Base-by-base conservation (phyloP, 2,797 vertebrate genomes). In the Coregonus ussuriensis region DNA sequence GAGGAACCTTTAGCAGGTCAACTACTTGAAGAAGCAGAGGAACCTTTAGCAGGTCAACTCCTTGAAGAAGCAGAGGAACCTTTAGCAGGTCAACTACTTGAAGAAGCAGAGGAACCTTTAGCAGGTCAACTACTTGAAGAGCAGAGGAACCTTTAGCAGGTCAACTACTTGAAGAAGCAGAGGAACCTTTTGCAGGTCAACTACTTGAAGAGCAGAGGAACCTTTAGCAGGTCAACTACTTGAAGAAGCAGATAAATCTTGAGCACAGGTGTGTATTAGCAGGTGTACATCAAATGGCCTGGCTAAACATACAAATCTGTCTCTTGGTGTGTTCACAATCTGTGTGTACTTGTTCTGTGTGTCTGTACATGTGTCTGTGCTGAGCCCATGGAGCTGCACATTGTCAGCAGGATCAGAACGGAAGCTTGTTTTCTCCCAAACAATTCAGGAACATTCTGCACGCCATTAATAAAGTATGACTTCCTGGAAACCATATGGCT, bases 401-500 rank as follows among this genome's bases (percentile, higher is more conserved):
- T 62, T 72, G 72, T 77, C 77, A 63, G 70, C 41, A 15, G 15
- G 0, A 15, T 78, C 51, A 15, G n/a, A 21, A 25, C 6, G 41
- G 0, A 51, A 72, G 35, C 54, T 74, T 77, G 66, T 74, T 52
- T 21, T 51, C 15, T 25, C 16, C 15, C 59, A 31, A 73, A 9
- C 37, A 77, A 79, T 80, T 31, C 56, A 54, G 69, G 72, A 82
- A 79, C 65, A 68, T 51, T 72, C 31, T 80, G 69, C 3, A 62
- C 75, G 47, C 76, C 67, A 56, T 74, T 47, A 62, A 79, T 74
- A 79, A 72, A 80, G 69, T 72, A 84, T 14, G 56, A 79, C 76
- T 88, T 89, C 82, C 75, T 83, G 69, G 76, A 87, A 90, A 82
- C 53, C 1, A 83, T 89, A 81, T 87, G 87, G 78, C 89, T 89